Evolutionary conservation across 37 sponge, comb jelly and placozoan species (phyloP), one percentile per base, ranked within the genome.

Genomic region (Beroe forskalii): DNA sequence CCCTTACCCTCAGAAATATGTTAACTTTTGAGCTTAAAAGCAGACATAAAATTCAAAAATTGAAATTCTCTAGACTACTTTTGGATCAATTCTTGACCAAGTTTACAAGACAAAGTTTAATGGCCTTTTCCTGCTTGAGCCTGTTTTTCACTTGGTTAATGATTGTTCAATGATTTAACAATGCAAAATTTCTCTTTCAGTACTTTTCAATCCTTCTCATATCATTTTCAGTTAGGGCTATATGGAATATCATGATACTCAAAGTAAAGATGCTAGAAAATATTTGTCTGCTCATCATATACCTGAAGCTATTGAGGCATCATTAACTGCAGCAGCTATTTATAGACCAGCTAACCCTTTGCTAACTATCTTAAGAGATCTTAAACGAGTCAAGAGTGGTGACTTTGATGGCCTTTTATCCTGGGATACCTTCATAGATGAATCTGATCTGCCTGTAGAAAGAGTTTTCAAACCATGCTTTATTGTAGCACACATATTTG

Each of bases 361-460:
- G 8, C 8, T 4, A 43, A n/a, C 14, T 25, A 38, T 43, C 43
- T 37, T 80, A 12, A 6, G 3, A 3, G 9, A 80, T 25, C 86
- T 80, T 4, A 32, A 38, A 22, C 39, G 86, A 44, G 17, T 80
- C 20, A 35, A 80, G 25, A 28, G n/a, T 80, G 86, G 86, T 12
- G 86, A 80, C 0, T 44, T 44, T 43, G 6, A 9, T n/a, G 86
- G 48, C 0, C 9, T 37, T 20, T 12, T 80, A 4, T 23, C 55
- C n/a, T 80, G 86, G 86, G 86, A 80, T 25, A 80, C 24, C 25
- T 80, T 80, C 30, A 80, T 80, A 14, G 40, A 80, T 4, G 48
- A 22, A 24, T 1, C 37, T 28, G 86, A 80, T 43, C 55, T 80
- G 19, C 86, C 86, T 23, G 24, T 41, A 42, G 30, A 80, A 43